Base-by-base conservation (phyloP, 1,140 invertebrate species). In the Colletes latitarsis region DNA sequence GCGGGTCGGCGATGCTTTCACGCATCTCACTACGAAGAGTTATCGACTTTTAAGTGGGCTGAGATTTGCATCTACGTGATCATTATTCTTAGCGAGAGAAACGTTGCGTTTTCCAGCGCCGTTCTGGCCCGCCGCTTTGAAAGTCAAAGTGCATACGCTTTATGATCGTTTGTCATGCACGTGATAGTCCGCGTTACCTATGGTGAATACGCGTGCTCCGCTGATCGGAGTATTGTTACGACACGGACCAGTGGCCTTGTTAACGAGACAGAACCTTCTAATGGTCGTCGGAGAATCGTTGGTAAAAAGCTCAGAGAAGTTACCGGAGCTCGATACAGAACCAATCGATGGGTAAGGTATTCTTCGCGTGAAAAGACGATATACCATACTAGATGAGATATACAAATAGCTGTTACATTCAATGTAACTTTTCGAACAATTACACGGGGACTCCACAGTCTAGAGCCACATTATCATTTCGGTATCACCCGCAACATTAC, bases 51-150 rank as follows among this genome's bases (percentile, higher is more conserved):
- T 75, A 85, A 85, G 58, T 84, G 49, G 83, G 57, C 57, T 85
- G 41, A 68, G 81, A 86, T 86, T 86, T 82, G 62, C 75, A 86
- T 85, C 14, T 85, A 85, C 84, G 75, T 82, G 75, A 85, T 76
- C 69, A 75, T 62, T 79, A 78, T 82, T 62, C 52, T 49, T 79
- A 79, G 55, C 75, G 17, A 71, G 74, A 69, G 74, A 78, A 78
- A 84, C 46, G 6, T 4, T 39, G 41, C 10, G 77, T 19, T 67
- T 76, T 74, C n/a, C 43, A 74, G 30, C 66, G 46, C 10, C 49
- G 43, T 3, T 46, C 43, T 9, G 49, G 10, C 49, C 49, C 10
- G 19, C 12, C 57, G 17, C 64, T 71, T 69, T 43, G 66, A 84
- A 70, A 55, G 43, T 82, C 69, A 69, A 79, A 82, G 17, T 79